Base-by-base conservation (phyloP, 92 coral and sea anemone species). In the Meandrina meandrites region DNA sequence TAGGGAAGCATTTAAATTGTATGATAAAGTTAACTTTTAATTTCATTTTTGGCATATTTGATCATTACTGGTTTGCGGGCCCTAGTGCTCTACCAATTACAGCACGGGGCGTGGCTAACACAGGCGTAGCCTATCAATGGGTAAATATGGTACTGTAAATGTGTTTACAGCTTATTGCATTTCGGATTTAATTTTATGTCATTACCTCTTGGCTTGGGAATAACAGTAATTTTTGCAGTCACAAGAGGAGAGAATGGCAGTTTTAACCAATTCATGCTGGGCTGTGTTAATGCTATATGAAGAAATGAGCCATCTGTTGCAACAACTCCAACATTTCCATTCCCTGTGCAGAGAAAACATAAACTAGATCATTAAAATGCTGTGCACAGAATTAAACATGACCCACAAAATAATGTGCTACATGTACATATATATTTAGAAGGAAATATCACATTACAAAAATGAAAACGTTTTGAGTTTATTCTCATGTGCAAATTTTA, bases 291-390 rank as follows among this genome's bases (percentile, higher is more conserved):
- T 3, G 87, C 79, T 21, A 91, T 27, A 74, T 93, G 91, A 70
- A 94, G 80, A 79, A 48, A 87, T 17, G 96, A 89, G 79, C 89
- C 27, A 45, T 94, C 95, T 66, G 83, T 89, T 32, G 91, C 91
- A 22, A 93, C 89, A 48, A 97, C 88, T 54, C 98, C 94, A 81
- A 97, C 68, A 58, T 92, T 89, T 42, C 99, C 99, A 97, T 97
- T 97, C 30, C 98, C 98, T 96, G 90, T 45, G 66, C 13, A 64
- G 31, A 56, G 54, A 50, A 50, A 18, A 1, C 0, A 2, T 30
- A 47, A 0, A 19, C 7, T 24, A 48, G 22, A 35, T 27, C 6
- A 2, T 40, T 40, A 40, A 6, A 40, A 40, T 40, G 45, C 6
- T 40, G 45, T 40, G 6, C 45, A 40, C 3, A 2, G 45, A 40